phyloP scores from a whole-genome alignment of 1,140 invertebrate species.

The Coptotermes formosanus region DNA sequence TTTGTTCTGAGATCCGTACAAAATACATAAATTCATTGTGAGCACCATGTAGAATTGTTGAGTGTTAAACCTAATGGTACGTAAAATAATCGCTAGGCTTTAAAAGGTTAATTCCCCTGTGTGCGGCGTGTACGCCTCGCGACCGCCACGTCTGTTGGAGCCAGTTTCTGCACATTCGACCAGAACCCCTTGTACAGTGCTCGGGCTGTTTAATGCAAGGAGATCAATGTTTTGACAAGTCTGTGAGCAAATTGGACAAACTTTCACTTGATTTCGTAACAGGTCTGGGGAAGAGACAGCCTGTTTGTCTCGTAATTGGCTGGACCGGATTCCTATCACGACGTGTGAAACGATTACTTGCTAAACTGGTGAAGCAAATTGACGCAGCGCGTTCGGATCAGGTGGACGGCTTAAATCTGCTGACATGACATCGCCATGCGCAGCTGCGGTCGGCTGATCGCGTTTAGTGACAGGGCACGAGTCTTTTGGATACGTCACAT shows the following conservation, averaged over 20 bases:
- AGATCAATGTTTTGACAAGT: neutral
- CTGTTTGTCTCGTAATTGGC: neutral
- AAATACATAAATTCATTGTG: no score
- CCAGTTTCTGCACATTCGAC: neutral
- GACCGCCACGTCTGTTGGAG: neutral
- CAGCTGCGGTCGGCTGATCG: no score
- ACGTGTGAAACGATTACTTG: neutral
- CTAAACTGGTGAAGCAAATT: neutral
- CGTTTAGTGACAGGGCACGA: neutral
- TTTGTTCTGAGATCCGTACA: no score
- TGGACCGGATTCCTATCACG: neutral
- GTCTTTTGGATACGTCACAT: no score
- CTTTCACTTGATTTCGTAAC: neutral
- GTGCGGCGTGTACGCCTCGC: neutral
- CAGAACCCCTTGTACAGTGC: neutral
- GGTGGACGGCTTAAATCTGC: neutral
- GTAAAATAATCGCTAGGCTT: no score
- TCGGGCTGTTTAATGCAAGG: neutral
- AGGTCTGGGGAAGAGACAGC: neutral
- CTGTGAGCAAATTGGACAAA: constrained; percentile 9
- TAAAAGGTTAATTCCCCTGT: no score
- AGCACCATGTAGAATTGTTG: no score
- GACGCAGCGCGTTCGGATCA: neutral
- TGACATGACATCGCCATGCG: neutral
- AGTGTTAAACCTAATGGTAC: no score